These are phyloP conservation scores for Catagonus wagneri DNA, from an alignment of 2,113 vertebrate genomes.

Conservation along the genomic window DNA sequence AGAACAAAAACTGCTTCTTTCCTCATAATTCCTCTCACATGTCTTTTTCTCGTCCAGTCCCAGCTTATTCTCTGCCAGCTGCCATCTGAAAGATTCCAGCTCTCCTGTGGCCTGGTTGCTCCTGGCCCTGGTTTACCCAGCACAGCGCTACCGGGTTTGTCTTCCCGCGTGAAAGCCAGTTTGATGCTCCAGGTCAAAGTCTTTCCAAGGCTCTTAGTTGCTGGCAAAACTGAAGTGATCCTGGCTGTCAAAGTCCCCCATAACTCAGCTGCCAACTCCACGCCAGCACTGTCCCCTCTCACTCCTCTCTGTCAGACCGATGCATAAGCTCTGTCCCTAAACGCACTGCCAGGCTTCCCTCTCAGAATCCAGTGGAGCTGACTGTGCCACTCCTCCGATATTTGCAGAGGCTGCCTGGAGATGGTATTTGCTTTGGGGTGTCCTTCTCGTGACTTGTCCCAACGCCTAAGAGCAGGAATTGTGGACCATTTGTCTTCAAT, in stretches of 20 bases:
- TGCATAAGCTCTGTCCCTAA: accelerated
- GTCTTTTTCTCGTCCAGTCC: neutral
- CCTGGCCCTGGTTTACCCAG: neutral
- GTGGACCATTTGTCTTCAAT: neutral
- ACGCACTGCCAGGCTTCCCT: neutral
- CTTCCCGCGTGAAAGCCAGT: neutral
- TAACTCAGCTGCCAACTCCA: neutral
- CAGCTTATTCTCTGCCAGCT: neutral
- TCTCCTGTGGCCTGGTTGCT: neutral
- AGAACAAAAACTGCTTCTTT: neutral
- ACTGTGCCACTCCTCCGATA: accelerated
- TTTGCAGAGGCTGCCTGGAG: too few relatives aligned
- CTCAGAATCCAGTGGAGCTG: accelerated
- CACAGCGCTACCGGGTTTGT: neutral
- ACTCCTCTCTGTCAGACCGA: neutral
- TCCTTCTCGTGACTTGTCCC: neutral
- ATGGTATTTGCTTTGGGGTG: neutral
- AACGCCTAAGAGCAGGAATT: neutral
- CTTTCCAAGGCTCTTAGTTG: neutral
- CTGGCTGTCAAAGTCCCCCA: neutral
- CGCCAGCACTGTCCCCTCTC: accelerated
- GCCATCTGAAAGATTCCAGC: neutral
- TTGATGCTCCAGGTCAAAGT: neutral
- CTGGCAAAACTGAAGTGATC: neutral
- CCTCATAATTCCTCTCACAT: accelerated